Conservation (phyloP, 2,113 vertebrate species). For the Ammodramus savannarum region DNA sequence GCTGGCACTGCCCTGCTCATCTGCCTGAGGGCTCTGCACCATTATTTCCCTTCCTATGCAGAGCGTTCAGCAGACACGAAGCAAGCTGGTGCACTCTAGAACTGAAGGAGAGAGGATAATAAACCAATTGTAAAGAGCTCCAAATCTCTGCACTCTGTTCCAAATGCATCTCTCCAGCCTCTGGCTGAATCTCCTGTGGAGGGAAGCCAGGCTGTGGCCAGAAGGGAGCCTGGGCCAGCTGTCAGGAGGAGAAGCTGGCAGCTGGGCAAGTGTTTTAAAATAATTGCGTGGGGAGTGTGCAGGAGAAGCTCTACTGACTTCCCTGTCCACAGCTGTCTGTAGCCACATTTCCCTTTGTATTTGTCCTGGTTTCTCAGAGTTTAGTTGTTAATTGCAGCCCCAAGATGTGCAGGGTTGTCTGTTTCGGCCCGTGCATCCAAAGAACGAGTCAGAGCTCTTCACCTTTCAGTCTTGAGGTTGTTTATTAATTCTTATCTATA, state of each 20-base stretch:
- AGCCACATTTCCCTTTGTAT: too few species aligned
- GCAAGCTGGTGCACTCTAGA: not conserved
- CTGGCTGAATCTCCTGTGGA: not conserved
- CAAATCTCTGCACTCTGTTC: not conserved
- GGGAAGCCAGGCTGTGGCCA: not conserved
- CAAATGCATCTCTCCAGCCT: not conserved
- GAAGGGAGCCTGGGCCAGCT: constrained; percentile 15
- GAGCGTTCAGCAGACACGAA: not conserved
- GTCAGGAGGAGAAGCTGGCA: not conserved
- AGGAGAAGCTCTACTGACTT: not conserved
- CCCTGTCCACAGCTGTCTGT: not conserved
- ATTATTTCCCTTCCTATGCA: not conserved
- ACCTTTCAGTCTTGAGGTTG: too few species aligned
- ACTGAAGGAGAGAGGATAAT: not conserved
- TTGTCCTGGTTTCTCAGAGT: too few species aligned
- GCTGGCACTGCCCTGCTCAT: not conserved
- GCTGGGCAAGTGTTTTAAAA: not conserved
- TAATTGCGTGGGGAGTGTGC: not conserved
- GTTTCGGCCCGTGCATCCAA: too few species aligned
- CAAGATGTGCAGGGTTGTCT: too few species aligned
- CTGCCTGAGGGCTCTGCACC: not conserved
- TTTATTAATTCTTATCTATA: too few species aligned
- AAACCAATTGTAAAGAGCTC: not conserved
- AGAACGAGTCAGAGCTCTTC: too few species aligned
- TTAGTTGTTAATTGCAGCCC: too few species aligned